Conservation (phyloP, 1,140 invertebrate species). For the Psix sp. region DNA sequence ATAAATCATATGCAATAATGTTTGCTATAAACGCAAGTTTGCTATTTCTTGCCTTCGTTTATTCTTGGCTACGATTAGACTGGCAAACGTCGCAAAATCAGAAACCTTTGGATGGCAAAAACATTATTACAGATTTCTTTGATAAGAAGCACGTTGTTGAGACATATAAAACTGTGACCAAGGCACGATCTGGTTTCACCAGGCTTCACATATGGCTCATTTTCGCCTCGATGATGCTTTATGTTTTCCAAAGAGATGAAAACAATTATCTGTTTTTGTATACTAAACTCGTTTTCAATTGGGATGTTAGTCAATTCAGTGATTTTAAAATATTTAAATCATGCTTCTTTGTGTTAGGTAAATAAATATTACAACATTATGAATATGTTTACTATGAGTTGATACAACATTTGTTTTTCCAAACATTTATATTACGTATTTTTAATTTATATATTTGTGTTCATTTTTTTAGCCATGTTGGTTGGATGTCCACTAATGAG, state of each 20-base stretch:
- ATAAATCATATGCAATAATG: constrained; percentile 83
- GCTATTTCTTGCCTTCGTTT: constrained; percentile 80
- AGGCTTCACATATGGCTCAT: constrained; percentile 82
- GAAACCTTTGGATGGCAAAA: constrained; percentile 77
- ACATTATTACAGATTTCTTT: constrained; percentile 83
- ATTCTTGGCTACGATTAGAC: constrained; percentile 79
- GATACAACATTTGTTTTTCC: neutral
- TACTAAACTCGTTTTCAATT: constrained; percentile 81
- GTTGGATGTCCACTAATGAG: constrained; percentile 83
- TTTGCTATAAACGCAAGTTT: constrained; percentile 82
- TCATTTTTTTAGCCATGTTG: constrained; percentile 77
- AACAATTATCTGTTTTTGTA: constrained; percentile 83
- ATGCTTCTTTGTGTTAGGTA: constrained; percentile 80
- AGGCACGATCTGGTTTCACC: constrained; percentile 76
- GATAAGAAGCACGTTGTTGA: constrained; percentile 81
- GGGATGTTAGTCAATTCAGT: constrained; percentile 81
- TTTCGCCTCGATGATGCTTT: constrained; percentile 83
- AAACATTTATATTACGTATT: neutral
- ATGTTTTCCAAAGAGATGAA: constrained; percentile 88
- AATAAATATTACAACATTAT: constrained; percentile 37
- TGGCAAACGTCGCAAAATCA: constrained; percentile 83
- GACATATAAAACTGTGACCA: constrained; percentile 80
- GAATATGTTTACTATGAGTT: neutral
- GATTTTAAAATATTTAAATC: constrained; percentile 84
- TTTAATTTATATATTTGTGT: constrained; percentile 8